These are phyloP conservation scores for Mylabris phalerata DNA, from an alignment of 1,140 invertebrate genomes.

Conservation along the genomic window DNA sequence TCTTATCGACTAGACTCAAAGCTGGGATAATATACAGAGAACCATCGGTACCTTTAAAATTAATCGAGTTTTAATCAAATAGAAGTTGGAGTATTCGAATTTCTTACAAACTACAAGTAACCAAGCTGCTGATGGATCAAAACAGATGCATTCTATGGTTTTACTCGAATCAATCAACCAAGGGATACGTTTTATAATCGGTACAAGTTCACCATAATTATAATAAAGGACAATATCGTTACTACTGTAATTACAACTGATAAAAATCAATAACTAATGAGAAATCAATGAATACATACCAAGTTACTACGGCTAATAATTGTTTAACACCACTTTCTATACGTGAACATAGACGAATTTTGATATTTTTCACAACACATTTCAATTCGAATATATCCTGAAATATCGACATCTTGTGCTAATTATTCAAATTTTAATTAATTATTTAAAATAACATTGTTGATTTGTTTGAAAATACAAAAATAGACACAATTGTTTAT, in stretches of 20 bases:
- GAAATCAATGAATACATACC: constrained; percentile 25
- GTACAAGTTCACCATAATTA: constrained; percentile 37
- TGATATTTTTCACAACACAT: constrained; percentile 37
- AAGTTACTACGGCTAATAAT: constrained; percentile 37
- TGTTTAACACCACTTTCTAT: constrained; percentile 41
- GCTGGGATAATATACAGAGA: constrained; percentile 57
- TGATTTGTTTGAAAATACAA: too few relatives aligned
- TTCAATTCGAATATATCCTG: constrained; percentile 38
- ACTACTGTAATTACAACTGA: constrained; percentile 25
- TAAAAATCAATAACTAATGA: background rate
- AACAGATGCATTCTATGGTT: constrained; percentile 57
- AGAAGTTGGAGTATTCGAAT: background rate
- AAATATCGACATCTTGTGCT: background rate
- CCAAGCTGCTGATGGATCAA: constrained; percentile 64
- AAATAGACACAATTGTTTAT: too few relatives aligned
- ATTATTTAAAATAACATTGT: too few relatives aligned
- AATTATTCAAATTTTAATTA: too few relatives aligned
- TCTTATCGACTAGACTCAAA: constrained; percentile 50
- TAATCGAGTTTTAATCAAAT: constrained; percentile 6
- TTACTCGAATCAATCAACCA: constrained; percentile 57
- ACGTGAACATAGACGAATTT: constrained; percentile 35
- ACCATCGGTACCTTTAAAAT: constrained; percentile 43
- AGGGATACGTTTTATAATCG: constrained; percentile 57
- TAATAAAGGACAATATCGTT: constrained; percentile 40
- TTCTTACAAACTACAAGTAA: constrained; percentile 53